A percentile compares a stretch with the other conserved stretches of the same genome.
Conservation (phyloP, 2,113 vertebrate species). For the Motacilla tschutschensis region DNA sequence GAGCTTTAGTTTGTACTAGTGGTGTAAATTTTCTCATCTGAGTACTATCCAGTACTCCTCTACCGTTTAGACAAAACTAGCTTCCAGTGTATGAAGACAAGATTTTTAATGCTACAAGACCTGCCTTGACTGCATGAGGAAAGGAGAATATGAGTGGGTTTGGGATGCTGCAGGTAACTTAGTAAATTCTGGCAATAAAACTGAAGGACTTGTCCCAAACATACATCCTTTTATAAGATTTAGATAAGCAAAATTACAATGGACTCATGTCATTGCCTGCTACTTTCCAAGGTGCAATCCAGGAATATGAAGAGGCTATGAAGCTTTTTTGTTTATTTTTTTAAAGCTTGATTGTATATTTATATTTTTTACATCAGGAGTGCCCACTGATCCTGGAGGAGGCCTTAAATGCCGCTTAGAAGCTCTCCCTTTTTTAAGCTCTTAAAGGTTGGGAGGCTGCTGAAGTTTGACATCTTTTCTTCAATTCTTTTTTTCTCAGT, state of each 20-base stretch:
- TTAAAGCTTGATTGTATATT: constrained; percentile 12
- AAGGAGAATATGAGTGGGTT: not conserved
- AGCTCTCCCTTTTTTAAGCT: constrained; percentile 3
- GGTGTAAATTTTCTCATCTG: not conserved
- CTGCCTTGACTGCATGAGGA: not conserved
- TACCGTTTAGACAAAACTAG: not conserved
- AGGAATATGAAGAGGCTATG: not conserved
- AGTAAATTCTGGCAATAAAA: constrained; percentile 4
- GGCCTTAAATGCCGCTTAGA: not conserved
- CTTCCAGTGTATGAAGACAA: not conserved
- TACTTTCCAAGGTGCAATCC: not conserved
- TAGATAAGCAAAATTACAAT: not conserved
- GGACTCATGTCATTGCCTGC: not conserved
- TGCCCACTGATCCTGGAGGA: not conserved
- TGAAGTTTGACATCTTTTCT: constrained; percentile 2
- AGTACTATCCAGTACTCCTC: not conserved
- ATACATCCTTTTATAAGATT: not conserved
- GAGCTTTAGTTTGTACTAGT: constrained; percentile 38
- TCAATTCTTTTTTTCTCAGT: constrained; percentile 39
- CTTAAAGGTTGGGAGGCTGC: not conserved
- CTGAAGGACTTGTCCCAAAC: not conserved
- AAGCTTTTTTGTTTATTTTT: not conserved
- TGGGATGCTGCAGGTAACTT: not conserved
- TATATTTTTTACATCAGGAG: constrained; percentile 16
- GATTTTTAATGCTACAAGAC: not conserved